Percentiles rank a stretch among this genome's conserved stretches.
Conservation (phyloP, 2,113 vertebrate species). For the Macrotis lagotis region DNA sequence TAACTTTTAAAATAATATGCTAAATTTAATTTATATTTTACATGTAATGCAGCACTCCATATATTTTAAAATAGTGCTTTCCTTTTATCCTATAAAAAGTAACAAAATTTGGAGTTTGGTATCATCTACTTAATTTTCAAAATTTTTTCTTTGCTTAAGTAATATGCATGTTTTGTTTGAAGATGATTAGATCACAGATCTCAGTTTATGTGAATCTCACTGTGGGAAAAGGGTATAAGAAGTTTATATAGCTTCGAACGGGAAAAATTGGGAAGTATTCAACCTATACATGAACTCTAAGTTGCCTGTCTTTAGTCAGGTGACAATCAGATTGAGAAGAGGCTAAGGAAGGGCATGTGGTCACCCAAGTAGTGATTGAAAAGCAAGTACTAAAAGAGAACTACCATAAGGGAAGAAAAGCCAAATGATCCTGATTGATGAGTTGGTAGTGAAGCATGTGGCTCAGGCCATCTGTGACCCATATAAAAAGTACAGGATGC, state of each 20-base stretch:
- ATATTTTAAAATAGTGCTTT: background rate
- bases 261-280: background rate
- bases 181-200: background rate
- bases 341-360: background rate
- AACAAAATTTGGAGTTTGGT: background rate
- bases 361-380: slow-evolving; percentile 37
- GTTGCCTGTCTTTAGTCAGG: slow-evolving; percentile 10
- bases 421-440: slow-evolving; percentile 71
- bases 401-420: slow-evolving; percentile 46
- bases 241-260: background rate
- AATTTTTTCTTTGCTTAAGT: background rate
- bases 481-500: slow-evolving; percentile 76
- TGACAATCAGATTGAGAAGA: background rate
- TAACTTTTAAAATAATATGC: background rate
- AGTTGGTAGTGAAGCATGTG: slow-evolving; percentile 66
- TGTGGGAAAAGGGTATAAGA: background rate
- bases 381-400: slow-evolving; percentile 33
- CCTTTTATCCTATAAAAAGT: background rate
- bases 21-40: background rate
- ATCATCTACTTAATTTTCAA: background rate
- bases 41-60: background rate
- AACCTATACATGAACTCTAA: background rate
- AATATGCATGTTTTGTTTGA: background rate
- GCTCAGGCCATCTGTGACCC: slow-evolving; percentile 85
- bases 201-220: background rate